phyloP scores from a whole-genome alignment of 2,113 vertebrate genomes.

The Solea senegalensis region DNA sequence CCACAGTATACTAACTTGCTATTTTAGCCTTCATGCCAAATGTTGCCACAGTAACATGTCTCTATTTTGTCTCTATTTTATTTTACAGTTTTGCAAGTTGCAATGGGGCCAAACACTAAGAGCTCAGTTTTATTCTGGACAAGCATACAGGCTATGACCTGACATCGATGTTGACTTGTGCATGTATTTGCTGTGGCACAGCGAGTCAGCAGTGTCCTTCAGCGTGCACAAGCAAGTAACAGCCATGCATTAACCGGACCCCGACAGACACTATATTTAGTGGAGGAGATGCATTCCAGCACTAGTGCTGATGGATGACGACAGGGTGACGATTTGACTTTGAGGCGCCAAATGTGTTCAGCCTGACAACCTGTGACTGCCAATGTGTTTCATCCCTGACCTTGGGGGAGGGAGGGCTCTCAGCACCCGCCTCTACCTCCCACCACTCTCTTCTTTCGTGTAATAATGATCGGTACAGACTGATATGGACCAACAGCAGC shows the following conservation, averaged over 20 bases:
- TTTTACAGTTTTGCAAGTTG: background rate
- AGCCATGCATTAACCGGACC: constrained; percentile 61
- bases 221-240: constrained; percentile 49
- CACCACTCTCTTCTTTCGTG: constrained; percentile 10
- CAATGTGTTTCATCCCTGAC: constrained; percentile 64
- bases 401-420: constrained; percentile 39
- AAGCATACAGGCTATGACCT: constrained; percentile 32
- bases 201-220: constrained; percentile 60
- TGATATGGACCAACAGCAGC: constrained; percentile 11
- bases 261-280: constrained; percentile 77
- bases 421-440: background rate
- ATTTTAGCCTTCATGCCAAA: constrained; percentile 24
- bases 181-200: constrained; percentile 31
- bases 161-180: constrained; percentile 25
- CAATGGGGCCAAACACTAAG: constrained; percentile 18
- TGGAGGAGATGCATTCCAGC: constrained; percentile 67
- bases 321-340: constrained; percentile 77
- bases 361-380: constrained; percentile 59
- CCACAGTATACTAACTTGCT: constrained; percentile 37
- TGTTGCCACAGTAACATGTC: constrained; percentile 8
- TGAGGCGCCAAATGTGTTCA: constrained; percentile 72
- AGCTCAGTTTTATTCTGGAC: constrained; percentile 17
- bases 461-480: constrained; percentile 23
- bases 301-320: constrained; percentile 77
- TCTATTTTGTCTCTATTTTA: constrained; percentile 32